Evolutionary conservation across 1,140 invertebrate species (phyloP).

Genomic region (Periplaneta americana): DNA sequence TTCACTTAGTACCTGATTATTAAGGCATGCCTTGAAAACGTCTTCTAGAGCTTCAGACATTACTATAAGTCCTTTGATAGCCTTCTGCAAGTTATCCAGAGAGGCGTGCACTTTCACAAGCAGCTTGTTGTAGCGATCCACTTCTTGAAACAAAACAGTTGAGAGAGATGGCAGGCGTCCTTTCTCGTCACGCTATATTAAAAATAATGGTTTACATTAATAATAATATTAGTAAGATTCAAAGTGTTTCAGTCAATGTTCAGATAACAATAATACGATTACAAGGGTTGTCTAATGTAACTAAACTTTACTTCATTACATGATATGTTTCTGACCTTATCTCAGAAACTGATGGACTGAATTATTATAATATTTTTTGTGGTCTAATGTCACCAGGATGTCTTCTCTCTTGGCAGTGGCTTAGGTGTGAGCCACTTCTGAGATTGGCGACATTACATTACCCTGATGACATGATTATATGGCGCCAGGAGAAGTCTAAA

Average conservation of each 20-base stretch:
- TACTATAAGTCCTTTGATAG: conserved; percentile 77
- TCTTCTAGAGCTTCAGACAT: conserved; percentile 84
- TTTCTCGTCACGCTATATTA: conserved; percentile 28
- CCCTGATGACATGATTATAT: too few species aligned
- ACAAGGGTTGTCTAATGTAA: too few species aligned
- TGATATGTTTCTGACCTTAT: too few species aligned
- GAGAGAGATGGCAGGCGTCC: conserved; percentile 71
- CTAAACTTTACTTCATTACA: too few species aligned
- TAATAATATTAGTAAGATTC: not conserved
- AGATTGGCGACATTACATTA: too few species aligned
- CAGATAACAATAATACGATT: not conserved
- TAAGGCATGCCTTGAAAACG: conserved; percentile 68
- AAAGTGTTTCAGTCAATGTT: not conserved
- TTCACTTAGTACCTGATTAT: conserved; percentile 60
- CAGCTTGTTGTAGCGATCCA: conserved; percentile 78
- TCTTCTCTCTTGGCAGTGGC: too few species aligned
- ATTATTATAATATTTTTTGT: too few species aligned
- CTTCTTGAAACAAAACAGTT: conserved; percentile 79
- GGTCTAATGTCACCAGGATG: too few species aligned
- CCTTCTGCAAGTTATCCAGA: conserved; percentile 70
- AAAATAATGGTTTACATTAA: not conserved
- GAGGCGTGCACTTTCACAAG: conserved; percentile 63
- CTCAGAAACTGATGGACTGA: too few species aligned
- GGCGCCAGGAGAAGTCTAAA: too few species aligned
- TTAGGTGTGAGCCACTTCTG: too few species aligned